These are phyloP conservation scores for Botia kubotai DNA, from an alignment of 2,797 vertebrate genomes.

Conservation along the genomic window DNA sequence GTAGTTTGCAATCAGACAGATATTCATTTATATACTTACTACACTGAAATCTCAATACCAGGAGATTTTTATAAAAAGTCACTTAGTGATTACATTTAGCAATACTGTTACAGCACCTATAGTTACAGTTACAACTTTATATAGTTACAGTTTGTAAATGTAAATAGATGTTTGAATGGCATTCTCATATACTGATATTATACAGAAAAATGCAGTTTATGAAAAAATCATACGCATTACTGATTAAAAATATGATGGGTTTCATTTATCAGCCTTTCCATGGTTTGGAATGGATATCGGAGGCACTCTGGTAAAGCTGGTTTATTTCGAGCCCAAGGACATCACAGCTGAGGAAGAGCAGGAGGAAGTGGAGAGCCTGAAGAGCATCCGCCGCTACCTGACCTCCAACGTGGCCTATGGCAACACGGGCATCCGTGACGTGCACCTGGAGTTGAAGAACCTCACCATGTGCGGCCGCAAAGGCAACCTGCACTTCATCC, in stretches of 20 bases:
- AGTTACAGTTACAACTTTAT: no score
- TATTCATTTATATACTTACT: neutral
- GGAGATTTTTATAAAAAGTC: no score
- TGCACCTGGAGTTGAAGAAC: slow-evolving; percentile 86
- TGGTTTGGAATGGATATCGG: slow-evolving; percentile 93
- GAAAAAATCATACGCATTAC: neutral
- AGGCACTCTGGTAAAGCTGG: slow-evolving; percentile 87
- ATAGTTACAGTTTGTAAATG: no score
- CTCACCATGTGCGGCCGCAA: slow-evolving; percentile 84
- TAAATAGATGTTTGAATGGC: no score
- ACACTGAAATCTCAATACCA: neutral
- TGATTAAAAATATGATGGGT: neutral
- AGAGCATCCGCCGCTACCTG: slow-evolving; percentile 88
- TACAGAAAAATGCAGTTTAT: neutral
- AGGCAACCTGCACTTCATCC: slow-evolving; percentile 90
- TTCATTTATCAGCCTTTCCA: slow-evolving; percentile 80
- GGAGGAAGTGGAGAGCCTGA: slow-evolving; percentile 88
- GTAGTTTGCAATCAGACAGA: neutral
- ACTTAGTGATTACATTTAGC: neutral
- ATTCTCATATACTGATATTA: neutral
- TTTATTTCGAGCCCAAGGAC: slow-evolving; percentile 89
- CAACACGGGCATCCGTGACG: slow-evolving; percentile 86
- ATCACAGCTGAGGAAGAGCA: slow-evolving; percentile 90
- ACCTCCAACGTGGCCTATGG: slow-evolving; percentile 89
- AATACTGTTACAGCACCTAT: neutral